Base-by-base conservation (phyloP, 2,888 invertebrate genomes). In the Torymus auratus region DNA sequence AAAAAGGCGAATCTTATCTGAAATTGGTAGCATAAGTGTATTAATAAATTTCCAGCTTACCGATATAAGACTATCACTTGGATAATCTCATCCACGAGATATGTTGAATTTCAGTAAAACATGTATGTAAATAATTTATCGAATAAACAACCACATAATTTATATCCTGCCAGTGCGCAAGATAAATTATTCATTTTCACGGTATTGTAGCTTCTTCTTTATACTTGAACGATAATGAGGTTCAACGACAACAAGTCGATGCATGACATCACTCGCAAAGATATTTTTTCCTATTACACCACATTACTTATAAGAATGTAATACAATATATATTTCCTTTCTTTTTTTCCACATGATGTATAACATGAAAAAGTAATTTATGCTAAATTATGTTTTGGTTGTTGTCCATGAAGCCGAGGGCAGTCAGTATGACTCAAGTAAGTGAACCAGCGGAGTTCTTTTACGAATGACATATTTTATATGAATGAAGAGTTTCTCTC, bases 351-450 rank as follows among this genome's bases (percentile, higher is more conserved):
- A 71, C 28, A 80, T 65, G 50, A 80, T 65, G 50, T 72, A 74
- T 41, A 68, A 72, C 67, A 82, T 80, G 62, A 80, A 72, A 62
- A n/a, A 76, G 55, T 75, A 78, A 82, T 62, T 82, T 72, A 82
- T 58, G 53, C 23, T 75, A 82, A 82, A 75, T 77, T 76, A 77
- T 78, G 88, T 90, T 89, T 89, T 88, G 88, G 89, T 90, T 41
- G 41, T 41, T 89, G 88, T 87, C 88, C 88, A 85, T 87, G 89
- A 89, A 90, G 90, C 86, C 84, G 90, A 88, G 85, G 88, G 87
- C 86, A 88, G 87, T 90, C 87, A 86, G 83, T 87, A 87, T 86
- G 88, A 88, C 86, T 84, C 90, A 91, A 89, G 90, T 91, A 91
- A 91, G 91, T 91, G 86, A 85, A 86, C 82, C 84, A 86, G 82